Base-by-base conservation (phyloP, 2,888 invertebrate species). In the Pachliopta kotzebuea region DNA sequence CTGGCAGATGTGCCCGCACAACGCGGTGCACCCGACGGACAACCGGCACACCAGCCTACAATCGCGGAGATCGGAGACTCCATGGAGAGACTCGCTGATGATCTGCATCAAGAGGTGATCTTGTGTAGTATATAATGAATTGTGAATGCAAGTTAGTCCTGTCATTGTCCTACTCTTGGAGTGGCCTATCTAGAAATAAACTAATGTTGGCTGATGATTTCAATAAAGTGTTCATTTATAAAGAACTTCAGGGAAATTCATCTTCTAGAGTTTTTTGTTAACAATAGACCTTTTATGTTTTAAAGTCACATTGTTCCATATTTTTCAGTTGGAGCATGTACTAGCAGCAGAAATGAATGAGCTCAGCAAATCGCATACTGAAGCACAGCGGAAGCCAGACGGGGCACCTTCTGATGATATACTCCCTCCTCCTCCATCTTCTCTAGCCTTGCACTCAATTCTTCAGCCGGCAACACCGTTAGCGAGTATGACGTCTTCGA, bases 51-150 rank as follows among this genome's bases (percentile, higher is more conserved):
- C 74, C 92, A 93, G 70, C 94, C 94, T 70, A 93, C 94, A 57
- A 95, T 97, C 62, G 96, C 96, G 18, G 96, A 97, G 85, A 96
- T 97, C 53, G 96, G 96, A 0, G 95, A 96, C 76, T 95, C 95
- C 74, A 96, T 97, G 96, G 95, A 96, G 78, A 94, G 95, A 72
- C 92, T 97, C 4, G 96, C 96, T 1, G 95, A 95, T 76, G 96
- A 97, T 81, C 84, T 97, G 63, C 96, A 97, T 79, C 95, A 95
- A 24, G 97, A 97, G 93, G 95, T 94, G 72, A 14, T 65, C 57
- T 14, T 0, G 18, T 9, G n/a, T n/a, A 45, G n/a, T n/a, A 45
- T 45, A 4, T 45, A 45, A 45, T 45, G n/a, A 45, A 45, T n/a
- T 14, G 11, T 14, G 37, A 2, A 37, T 31, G 31, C 11, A 14